Evolutionary conservation across 2,888 invertebrate genomes (phyloP), one percentile per base, ranked within the genome.

Genomic region (Scelioninae gen. 1): DNA sequence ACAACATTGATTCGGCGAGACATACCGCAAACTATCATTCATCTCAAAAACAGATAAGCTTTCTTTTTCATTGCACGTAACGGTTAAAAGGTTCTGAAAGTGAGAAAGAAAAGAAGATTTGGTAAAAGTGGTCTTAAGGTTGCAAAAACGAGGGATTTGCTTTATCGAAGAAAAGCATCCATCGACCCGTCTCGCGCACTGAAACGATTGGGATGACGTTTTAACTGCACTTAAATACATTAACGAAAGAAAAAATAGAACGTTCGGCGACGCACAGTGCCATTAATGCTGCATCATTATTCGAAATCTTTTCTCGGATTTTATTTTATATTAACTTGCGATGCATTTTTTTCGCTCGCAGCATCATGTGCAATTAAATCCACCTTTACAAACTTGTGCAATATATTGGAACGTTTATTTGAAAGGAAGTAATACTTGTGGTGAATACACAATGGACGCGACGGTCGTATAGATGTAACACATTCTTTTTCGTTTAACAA

Each of bases 141-240:
- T 81, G 81, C 75, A 82, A 76, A 82, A 82, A 76, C 71, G 65
- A 65, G 63, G 76, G 76, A 76, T 82, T 76, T 76, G 56, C 81
- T 82, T 76, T 76, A 76, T 82, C 81, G 69, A 82, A 82, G 81
- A 76, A 76, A 82, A 76, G 81, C 69, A 81, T 81, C 31, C 65
- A 76, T 82, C 81, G 81, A 82, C 71, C 76, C 65, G 66, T 71
- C 60, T 76, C 40, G 16, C 66, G 49, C 29, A 38, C 56, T 23
- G 38, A 71, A 60, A 72, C 74, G 76, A 82, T 82, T 60, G 60
- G 40, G 38, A 65, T 76, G 76, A 60, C 60, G 76, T 71, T 71
- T 71, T 66, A 71, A 82, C 63, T 75, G 49, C 75, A 81, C 76
- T 75, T 71, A 76, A 81, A 81, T 76, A 76, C 45, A 69, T 62